Base-by-base conservation (phyloP, 1,140 invertebrate species). In the Mylabris phalerata region DNA sequence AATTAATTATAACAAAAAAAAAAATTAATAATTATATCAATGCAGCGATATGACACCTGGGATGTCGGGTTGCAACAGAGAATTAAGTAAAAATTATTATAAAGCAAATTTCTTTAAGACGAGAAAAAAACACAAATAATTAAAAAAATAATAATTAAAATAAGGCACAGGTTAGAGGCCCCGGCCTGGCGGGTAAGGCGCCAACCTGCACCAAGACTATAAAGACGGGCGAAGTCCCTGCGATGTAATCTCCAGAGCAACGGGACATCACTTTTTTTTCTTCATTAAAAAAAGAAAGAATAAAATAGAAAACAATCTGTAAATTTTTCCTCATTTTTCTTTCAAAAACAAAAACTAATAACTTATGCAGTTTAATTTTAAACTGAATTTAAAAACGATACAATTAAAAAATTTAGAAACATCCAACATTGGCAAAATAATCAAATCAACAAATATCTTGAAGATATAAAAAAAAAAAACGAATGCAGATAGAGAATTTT, bases 221-320 rank as follows among this genome's bases (percentile, higher is more conserved):
- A 48, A 54, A 40, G 47, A 55, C 60, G 62, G 59, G 61, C 55
- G 51, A 60, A 58, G 61, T 77, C 78, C 77, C 77, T 75, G 77
- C 63, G 70, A 70, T 75, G 73, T 74, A 71, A 68, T 73, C 76
- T 75, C 76, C 75, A 77, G 75, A 77, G 76, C 74, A 70, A 75
- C 73, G 75, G 74, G 75, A 69, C 67, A 59, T 55, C 59, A 54
- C 51, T 32, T 19, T 19, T 19, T 19, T 19, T 19, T 19, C 19
- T 19, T 19, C 19, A 19, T 19, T 19, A 19, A 19, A 19, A 19
- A 19, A 19, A 19, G 19, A 19, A 19, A 19, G 19, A 19, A 19
- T 13, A 13, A 13, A 13, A 13, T 19, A 32, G 4, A 42, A 54
- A 54, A 54, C 50, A 57, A 57, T 43, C 57, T 61, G 48, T 63